Conservation (phyloP, 2,797 vertebrate genomes). For the Sternarchorhynchus goeldii region DNA sequence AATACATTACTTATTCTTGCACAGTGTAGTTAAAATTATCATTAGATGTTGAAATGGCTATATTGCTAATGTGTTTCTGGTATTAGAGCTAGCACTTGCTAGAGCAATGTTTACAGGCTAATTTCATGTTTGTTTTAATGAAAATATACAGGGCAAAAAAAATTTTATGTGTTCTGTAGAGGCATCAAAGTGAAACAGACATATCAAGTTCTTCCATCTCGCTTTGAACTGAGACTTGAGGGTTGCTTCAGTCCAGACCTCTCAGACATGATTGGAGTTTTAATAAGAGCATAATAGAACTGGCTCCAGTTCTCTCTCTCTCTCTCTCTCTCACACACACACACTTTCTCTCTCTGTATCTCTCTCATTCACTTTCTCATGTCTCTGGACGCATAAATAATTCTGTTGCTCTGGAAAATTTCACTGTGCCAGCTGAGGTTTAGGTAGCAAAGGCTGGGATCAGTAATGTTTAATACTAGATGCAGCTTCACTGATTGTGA, state of each 20-base stretch:
- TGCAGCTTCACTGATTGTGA: slow-evolving; percentile 49
- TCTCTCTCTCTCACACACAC: slow-evolving; percentile 30
- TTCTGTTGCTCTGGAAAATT: slow-evolving; percentile 56
- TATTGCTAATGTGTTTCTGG: no score
- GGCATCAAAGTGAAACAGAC: slow-evolving; percentile 48
- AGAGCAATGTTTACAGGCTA: not conserved
- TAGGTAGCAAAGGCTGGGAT: slow-evolving; percentile 48
- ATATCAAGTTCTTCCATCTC: slow-evolving; percentile 52
- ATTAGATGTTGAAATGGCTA: no score
- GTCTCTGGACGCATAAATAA: slow-evolving; percentile 54
- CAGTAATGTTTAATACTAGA: slow-evolving; percentile 53
- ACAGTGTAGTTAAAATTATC: no score
- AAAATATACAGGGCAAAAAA: slow-evolving; percentile 31
- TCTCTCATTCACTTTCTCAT: slow-evolving; percentile 36
- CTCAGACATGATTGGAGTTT: slow-evolving; percentile 59
- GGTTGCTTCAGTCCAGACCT: slow-evolving; percentile 50
- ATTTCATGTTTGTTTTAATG: slow-evolving; percentile 26
- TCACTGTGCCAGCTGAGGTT: slow-evolving; percentile 50
- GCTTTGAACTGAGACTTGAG: slow-evolving; percentile 38
- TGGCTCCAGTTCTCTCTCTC: slow-evolving; percentile 53
- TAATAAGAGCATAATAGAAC: slow-evolving; percentile 60
- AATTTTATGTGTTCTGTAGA: slow-evolving; percentile 38
- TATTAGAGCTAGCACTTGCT: no score
- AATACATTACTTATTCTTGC: no score
- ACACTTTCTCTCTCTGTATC: slow-evolving; percentile 35